Percentiles rank a stretch among this genome's conserved stretches.
Conservation (phyloP, 2,888 invertebrate species). For the Lasioglossum lativentre region DNA sequence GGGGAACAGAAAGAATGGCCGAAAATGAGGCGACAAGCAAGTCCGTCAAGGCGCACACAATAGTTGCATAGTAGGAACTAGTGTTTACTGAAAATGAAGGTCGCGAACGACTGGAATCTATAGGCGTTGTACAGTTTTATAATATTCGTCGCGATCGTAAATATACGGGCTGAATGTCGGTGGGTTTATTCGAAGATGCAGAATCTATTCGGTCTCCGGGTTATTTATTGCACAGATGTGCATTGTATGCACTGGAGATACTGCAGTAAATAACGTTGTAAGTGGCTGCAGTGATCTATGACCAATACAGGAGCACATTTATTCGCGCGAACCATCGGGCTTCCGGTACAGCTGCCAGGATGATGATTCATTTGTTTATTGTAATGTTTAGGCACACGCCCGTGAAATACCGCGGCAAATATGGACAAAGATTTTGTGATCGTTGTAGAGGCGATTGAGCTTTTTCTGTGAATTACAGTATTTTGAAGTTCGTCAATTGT, state of each 20-base stretch:
- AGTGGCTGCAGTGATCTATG: slow-evolving; percentile 26
- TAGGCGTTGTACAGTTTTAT: neutral
- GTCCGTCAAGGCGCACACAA: slow-evolving; percentile 22
- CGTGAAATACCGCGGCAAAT: neutral
- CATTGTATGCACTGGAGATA: slow-evolving; percentile 20
- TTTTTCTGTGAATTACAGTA: neutral
- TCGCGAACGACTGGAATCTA: neutral
- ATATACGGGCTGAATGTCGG: neutral
- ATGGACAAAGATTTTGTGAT: too few species aligned
- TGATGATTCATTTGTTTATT: slow-evolving; percentile 18
- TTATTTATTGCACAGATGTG: slow-evolving; percentile 33
- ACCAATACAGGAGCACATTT: neutral
- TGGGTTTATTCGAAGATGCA: slow-evolving; percentile 30
- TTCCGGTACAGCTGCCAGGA: slow-evolving; percentile 20
- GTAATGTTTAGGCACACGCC: neutral
- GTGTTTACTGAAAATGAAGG: neutral
- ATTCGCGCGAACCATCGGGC: neutral
- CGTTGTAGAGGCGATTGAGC: neutral
- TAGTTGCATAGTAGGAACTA: neutral
- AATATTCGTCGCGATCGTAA: neutral
- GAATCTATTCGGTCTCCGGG: slow-evolving; percentile 17
- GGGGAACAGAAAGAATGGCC: neutral
- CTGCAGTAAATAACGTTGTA: slow-evolving; percentile 45
- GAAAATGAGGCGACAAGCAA: slow-evolving; percentile 25
- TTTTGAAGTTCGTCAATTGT: neutral